Base-by-base conservation (phyloP, 2,113 vertebrate genomes). In the Galbula dea region DNA sequence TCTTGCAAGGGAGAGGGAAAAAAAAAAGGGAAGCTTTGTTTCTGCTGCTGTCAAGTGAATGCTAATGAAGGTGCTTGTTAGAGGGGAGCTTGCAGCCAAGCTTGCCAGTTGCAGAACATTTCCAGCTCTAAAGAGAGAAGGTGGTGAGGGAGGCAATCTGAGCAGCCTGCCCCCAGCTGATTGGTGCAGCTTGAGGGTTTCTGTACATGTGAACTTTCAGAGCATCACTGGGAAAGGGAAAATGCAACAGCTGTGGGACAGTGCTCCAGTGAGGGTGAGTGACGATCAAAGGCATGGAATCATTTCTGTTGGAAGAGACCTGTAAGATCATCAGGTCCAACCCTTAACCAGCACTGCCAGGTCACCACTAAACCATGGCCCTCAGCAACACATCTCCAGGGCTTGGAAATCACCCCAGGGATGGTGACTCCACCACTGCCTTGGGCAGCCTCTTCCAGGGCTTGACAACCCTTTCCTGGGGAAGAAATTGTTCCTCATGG, bases 161-260 rank as follows among this genome's bases (percentile, higher is more conserved):
- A 41, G 65, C 0, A 9, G 68, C 67, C 29, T 45, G 39, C 32
- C 32, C 10, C 36, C 2, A 1, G 4, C 2, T 45, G 65, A 21
- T 59, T 41, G 11, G 20, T 30, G 5, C 0, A 3, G 17, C 34
- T 24, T 23, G 29, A 34, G 0, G 16, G 39, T 46, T 45, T 29
- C 69, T 77, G 7, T 21, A 9, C 1, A 1, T 5, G 26, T 6
- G 21, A 2, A 0, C 34, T 69, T 48, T 30, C 11, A n/a, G 59
- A 41, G 14, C 51, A 32, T 45, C 21, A 3, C 29, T 49, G 1
- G 4, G 41, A 23, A 55, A 57, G 20, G 30, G n/a, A 15, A 49
- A 30, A 24, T 9, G 46, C 23, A 5, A 7, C 45, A 29, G 27
- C 15, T 59, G 21, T 21, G 61, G 57, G 49, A 48, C 30, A 8